phyloP scores from a whole-genome alignment of 2,888 invertebrate species.

The Eilema caniola region DNA sequence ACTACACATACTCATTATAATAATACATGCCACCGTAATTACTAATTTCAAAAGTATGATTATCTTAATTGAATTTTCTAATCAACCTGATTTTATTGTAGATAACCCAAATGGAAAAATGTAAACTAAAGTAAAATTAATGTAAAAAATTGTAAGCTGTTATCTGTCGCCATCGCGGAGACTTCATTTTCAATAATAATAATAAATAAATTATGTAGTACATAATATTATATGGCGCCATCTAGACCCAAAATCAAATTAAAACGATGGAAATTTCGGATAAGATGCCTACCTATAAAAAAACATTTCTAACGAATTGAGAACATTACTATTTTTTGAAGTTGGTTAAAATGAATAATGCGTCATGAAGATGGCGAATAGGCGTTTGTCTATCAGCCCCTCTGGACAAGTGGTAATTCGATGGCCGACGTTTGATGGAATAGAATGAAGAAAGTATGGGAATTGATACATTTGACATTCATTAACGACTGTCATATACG shows the following conservation, averaged over 20 bases:
- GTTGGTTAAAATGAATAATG: too few species aligned
- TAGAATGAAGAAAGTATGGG: too few species aligned
- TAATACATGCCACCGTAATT: slow-evolving; percentile 17
- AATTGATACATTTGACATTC: too few species aligned
- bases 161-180: slow-evolving; percentile 25
- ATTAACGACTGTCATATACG: too few species aligned
- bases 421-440: too few species aligned
- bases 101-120: slow-evolving; percentile 42
- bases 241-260: not conserved
- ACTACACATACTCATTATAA: not conserved
- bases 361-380: too few species aligned
- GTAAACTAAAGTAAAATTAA: slow-evolving; percentile 17
- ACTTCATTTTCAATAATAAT: not conserved
- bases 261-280: too few species aligned
- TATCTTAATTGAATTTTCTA: slow-evolving; percentile 34
- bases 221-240: not conserved
- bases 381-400: too few species aligned
- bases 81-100: slow-evolving; percentile 31
- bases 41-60: slow-evolving; percentile 5
- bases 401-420: too few species aligned
- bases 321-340: too few species aligned
- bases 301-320: too few species aligned
- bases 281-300: too few species aligned
- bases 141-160: slow-evolving; percentile 15
- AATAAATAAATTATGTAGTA: not conserved